Evolutionary conservation across 1,140 invertebrate species (phyloP).

Genomic region (Caenorhabditis tropicalis): DNA sequence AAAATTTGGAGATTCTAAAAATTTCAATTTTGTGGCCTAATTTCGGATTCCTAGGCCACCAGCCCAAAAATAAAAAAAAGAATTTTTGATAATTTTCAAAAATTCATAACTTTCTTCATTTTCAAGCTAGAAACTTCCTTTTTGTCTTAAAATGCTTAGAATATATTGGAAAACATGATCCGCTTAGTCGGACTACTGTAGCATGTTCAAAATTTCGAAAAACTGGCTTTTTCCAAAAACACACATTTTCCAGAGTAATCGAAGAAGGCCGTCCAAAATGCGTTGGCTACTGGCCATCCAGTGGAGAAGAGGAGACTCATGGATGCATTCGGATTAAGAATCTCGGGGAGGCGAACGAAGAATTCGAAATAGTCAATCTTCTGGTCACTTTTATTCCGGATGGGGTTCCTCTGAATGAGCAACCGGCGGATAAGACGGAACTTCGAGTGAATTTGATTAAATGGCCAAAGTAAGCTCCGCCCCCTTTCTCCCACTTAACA

Average conservation of each 20-base stretch:
- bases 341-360: not conserved
- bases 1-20: no score
- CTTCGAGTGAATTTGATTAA: constrained; percentile 32
- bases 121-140: no score
- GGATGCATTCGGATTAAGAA: constrained; percentile 14
- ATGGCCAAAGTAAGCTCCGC: constrained; percentile 16
- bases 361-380: constrained; percentile 8
- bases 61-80: no score
- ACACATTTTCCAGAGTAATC: constrained; percentile 12
- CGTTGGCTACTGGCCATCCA: constrained; percentile 7
- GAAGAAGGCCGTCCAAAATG: constrained; percentile 38
- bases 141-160: no score
- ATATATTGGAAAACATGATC: no score
- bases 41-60: no score
- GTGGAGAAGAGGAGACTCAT: not conserved
- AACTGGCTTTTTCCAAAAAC: no score
- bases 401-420: not conserved
- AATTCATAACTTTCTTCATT: no score
- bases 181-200: no score
- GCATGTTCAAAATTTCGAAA: not conserved
- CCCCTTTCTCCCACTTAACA: not conserved
- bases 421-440: not conserved
- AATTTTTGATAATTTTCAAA: no score
- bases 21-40: no score
- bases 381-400: constrained; percentile 5